Percentiles rank a stretch among this genome's conserved stretches.
phyloP scores from a whole-genome alignment of 1,140 invertebrate species.

The Lanistes nyassanus region DNA sequence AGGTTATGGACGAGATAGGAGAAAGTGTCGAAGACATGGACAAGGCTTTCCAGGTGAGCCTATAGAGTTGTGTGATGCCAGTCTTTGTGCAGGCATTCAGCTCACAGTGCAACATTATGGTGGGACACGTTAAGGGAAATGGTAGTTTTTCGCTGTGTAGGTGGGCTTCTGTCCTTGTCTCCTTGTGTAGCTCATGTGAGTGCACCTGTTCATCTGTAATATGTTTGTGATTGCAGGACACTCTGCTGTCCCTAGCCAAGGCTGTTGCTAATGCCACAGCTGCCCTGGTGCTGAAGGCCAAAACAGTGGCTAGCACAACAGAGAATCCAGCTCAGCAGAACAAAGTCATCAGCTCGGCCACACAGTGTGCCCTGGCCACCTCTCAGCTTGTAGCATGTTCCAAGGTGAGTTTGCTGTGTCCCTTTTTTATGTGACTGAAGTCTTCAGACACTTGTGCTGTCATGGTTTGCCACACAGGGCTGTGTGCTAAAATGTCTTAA shows the following conservation, averaged over 20 bases:
- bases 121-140: conserved; percentile 7
- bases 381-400: conserved; percentile 97
- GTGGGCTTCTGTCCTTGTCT: conserved; percentile 68
- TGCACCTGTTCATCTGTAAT: too few species aligned
- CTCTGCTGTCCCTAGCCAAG: conserved; percentile 64
- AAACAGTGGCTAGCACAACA: conserved; percentile 80
- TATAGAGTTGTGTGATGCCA: not conserved
- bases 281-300: conserved; percentile 67
- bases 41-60: conserved; percentile 53
- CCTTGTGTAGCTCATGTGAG: not conserved
- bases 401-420: conserved; percentile 79
- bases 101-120: conserved; percentile 6
- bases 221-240: conserved; percentile 49
- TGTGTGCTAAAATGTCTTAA: too few species aligned
- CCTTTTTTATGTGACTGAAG: too few species aligned
- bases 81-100: too few species aligned
- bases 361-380: conserved; percentile 95
- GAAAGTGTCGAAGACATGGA: conserved; percentile 78
- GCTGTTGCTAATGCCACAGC: conserved; percentile 67
- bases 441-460: too few species aligned
- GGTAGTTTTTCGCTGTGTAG: conserved; percentile 89
- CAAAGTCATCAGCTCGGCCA: conserved; percentile 92
- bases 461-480: too few species aligned
- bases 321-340: conserved; percentile 75
- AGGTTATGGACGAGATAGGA: conserved; percentile 93